Evolutionary conservation across 1,140 invertebrate genomes (phyloP), one percentile per base, ranked within the genome.

Genomic region (Grapholita molesta): DNA sequence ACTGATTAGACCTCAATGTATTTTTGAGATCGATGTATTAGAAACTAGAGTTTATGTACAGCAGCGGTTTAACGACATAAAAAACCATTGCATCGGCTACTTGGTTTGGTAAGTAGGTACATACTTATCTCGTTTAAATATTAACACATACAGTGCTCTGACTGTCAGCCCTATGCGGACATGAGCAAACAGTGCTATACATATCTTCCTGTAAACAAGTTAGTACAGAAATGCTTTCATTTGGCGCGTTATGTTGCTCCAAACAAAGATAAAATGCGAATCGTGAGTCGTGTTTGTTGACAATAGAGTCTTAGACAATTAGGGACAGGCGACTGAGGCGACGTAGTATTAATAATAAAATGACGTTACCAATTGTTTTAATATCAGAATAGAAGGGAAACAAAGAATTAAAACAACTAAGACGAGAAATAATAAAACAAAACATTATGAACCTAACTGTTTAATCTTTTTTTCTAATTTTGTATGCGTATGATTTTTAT

Each of bases 171-270:
- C 55, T 61, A 15, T 28, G 25, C 25, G 55, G 53, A 57, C 53
- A 61, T 61, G 55, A 61, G 55, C 55, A 61, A 61, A 61, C 55
- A 61, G n/a, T 25, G 53, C 24, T 25, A 11, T n/a, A 61, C 24
- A 15, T 15, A n/a, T 8, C 55, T 61, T 61, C 55, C 55, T 61
- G 55, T 61, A 61, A 61, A 61, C 55, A 61, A 61, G 55, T 30
- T 61, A 28, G 55, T 18, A 61, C 55, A 61, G 25, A 61, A 28
- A 61, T 25, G 55, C 55, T 61, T 61, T 61, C 55, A 61, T 61
- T 61, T 61, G 25, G 55, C n/a, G 25, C 9, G n/a, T 30, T 30
- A 61, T 61, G 55, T 30, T 25, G 21, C 55, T 61, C 11, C 25
- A 25, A 30, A 61, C 55, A 61, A 61, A 12, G 55, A 28, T 61